Evolutionary conservation across 2,888 invertebrate species (phyloP), one percentile per base, ranked within the genome.

Genomic region (Synanthedon formicaeformis): DNA sequence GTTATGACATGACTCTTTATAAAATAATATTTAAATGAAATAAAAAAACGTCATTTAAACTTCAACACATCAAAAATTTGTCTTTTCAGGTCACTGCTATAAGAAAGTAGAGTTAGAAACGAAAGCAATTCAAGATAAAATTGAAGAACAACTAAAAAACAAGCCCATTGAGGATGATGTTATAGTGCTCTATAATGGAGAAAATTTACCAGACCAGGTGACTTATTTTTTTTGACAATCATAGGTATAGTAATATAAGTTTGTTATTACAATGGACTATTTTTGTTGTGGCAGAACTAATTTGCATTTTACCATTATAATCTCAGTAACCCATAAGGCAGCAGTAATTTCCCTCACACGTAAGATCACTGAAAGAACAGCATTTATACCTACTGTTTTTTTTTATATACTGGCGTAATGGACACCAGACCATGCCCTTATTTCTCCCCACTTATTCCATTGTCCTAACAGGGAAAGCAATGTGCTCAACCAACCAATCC

Each of bases 91-190:
- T 48, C 90, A 93, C 62, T 98, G 98, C 73, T 98, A 97, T 68
- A 90, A 91, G 52, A 94, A 90, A 82, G 92, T 97, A 0, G 92
- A 92, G 63, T 81, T 88, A 53, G 97, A 98, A 88, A 97, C 97
- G 0, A 86, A 92, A 71, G 86, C 87, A 55, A 95, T 98, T 87
- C 92, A 95, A 75, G 89, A 91, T 0, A 89, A 91, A 60, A 95
- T 97, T 60, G 87, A 91, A 65, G 83, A 91, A 48, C 89, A 94
- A 62, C 78, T 95, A 50, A 91, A 91, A 8, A 77, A 93, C 10
- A 87, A 90, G 53, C 94, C 96, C 0, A 89, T 95, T 51, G 95
- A 96, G 62, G 88, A 95, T 67, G 96, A 97, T 78, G 93, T 97
- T 8, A 88, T 95, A 40, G 93, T 97, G 2, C 73, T 97, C 10